Percentiles rank a stretch among this genome's conserved stretches.
Conservation (phyloP, 2,888 invertebrate species). For the Nemotelus nigrinus region DNA sequence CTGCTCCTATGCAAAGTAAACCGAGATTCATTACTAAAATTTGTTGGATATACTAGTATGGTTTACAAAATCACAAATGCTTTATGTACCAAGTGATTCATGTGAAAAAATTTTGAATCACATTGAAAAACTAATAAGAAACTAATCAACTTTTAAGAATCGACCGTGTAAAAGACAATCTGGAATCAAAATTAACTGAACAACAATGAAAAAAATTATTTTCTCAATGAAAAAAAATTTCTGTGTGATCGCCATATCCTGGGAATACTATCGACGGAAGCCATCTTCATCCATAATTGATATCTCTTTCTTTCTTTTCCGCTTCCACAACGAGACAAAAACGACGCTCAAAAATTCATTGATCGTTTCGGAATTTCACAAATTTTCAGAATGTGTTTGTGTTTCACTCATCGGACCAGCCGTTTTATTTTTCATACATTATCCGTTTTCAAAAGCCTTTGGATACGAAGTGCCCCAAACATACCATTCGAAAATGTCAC, state of each 20-base stretch:
- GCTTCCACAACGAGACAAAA: slow-evolving; percentile 31
- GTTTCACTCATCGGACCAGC: too few species aligned
- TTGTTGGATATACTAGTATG: too few species aligned
- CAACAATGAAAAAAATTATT: slow-evolving; percentile 1
- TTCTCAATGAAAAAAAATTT: slow-evolving; percentile 19
- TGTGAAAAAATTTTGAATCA: too few species aligned
- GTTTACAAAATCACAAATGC: too few species aligned
- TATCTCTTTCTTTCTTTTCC: neutral
- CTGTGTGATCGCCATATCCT: slow-evolving; percentile 21
- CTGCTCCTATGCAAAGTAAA: too few species aligned
- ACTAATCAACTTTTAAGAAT: too few species aligned
- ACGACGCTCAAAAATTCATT: slow-evolving; percentile 52
- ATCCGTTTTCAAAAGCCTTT: neutral
- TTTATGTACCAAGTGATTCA: too few species aligned
- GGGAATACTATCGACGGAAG: neutral
- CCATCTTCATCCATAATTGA: slow-evolving; percentile 4
- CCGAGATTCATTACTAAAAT: too few species aligned
- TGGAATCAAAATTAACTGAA: slow-evolving; percentile 3
- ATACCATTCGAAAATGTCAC: slow-evolving; percentile 58
- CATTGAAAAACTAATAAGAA: too few species aligned
- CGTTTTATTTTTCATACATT: too few species aligned
- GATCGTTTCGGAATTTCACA: slow-evolving; percentile 49
- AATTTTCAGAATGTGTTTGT: neutral
- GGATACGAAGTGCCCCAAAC: slow-evolving; percentile 62
- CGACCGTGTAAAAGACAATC: too few species aligned